phyloP scores from a whole-genome alignment of 2,888 invertebrate genomes.

The Oscheius onirici region DNA sequence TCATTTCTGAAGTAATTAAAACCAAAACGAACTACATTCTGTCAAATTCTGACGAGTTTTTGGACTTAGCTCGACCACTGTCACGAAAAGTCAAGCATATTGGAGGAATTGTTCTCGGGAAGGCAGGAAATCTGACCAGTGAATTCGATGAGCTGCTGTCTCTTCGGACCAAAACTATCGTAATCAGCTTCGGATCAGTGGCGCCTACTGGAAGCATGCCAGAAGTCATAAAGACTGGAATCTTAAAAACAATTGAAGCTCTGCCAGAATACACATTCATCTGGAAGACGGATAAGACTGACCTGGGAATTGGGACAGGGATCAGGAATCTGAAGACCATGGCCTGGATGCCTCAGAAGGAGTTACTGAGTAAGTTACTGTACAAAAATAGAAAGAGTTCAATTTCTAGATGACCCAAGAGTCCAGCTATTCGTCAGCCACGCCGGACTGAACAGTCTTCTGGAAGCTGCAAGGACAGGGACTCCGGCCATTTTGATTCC shows the following conservation, averaged over 20 bases:
- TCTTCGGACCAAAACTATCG: not conserved
- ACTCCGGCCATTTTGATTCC: conserved; percentile 16
- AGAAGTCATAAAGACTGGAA: conserved; percentile 4
- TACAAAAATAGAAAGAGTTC: not conserved
- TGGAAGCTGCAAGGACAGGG: conserved; percentile 23
- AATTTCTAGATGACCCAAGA: conserved; percentile 11
- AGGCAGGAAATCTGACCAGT: not conserved
- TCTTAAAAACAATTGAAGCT: not conserved
- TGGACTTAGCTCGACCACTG: conserved; percentile 20
- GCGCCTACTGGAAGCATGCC: conserved; percentile 25
- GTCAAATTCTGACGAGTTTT: conserved; percentile 19
- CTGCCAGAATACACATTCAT: conserved; percentile 28
- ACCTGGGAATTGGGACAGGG: not conserved
- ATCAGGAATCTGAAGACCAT: conserved; percentile 15
- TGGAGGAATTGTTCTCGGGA: conserved; percentile 24
- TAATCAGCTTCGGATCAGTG: conserved; percentile 23
- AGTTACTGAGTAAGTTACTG: conserved; percentile 19
- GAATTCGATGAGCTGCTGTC: conserved; percentile 18
- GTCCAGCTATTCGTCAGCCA: conserved; percentile 22
- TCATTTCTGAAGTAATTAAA: not conserved
- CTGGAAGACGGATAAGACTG: conserved; percentile 21
- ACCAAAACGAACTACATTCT: conserved; percentile 8
- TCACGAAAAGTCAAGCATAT: conserved; percentile 23
- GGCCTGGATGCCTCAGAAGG: conserved; percentile 19
- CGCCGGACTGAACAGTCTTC: conserved; percentile 25